A percentile compares a stretch with the other conserved stretches of the same genome.
Evolutionary conservation across 2,888 invertebrate genomes (phyloP).

Genomic region (Brachylomia viminalis): DNA sequence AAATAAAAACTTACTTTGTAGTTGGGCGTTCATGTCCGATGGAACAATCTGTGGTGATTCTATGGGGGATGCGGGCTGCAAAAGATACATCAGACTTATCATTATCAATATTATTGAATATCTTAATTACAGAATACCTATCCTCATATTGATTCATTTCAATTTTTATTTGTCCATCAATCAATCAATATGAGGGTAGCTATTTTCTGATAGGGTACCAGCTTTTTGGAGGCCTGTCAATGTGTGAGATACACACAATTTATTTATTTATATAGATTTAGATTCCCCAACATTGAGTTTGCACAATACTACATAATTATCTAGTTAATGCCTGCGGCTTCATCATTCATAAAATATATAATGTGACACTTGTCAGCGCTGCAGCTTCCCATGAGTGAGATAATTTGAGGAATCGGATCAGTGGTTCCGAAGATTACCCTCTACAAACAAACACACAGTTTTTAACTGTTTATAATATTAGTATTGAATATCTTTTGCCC

Average conservation of each 20-base stretch:
- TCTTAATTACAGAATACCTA: neutral
- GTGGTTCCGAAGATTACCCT: too few species aligned
- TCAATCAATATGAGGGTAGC: neutral
- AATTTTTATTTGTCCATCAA: too few species aligned
- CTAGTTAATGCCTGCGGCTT: too few species aligned
- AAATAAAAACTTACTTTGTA: conserved; percentile 73
- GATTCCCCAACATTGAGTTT: neutral
- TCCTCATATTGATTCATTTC: neutral
- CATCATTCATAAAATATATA: too few species aligned
- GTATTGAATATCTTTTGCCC: too few species aligned
- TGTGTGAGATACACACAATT: neutral
- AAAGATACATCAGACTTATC: conserved; percentile 42
- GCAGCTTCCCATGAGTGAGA: too few species aligned
- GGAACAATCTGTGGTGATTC: conserved; percentile 87
- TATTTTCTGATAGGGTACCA: neutral
- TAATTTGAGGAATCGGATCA: too few species aligned
- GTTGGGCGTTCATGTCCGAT: conserved; percentile 75
- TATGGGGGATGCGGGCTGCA: conserved; percentile 81
- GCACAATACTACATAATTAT: neutral
- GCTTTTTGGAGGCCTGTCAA: neutral
- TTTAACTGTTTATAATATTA: too few species aligned
- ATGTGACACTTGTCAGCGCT: too few species aligned
- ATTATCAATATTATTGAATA: neutral
- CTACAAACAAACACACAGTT: too few species aligned
- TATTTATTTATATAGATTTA: too few species aligned